A percentile compares a stretch with the other conserved stretches of the same genome.
Conservation (phyloP, 2,888 invertebrate species). For the Aleiodes testaceus region DNA sequence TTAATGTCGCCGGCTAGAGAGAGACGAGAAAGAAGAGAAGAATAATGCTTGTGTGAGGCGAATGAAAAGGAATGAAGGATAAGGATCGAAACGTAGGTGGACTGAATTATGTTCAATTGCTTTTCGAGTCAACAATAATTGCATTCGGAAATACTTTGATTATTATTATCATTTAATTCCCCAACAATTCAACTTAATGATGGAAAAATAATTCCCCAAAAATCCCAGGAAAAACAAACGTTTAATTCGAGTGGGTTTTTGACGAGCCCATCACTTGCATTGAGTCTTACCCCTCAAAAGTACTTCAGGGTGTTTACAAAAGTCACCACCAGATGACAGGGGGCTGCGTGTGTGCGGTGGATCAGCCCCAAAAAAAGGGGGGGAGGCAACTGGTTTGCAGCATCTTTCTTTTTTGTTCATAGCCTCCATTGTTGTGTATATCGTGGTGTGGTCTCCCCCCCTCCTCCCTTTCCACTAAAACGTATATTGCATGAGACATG, state of each 20-base stretch:
- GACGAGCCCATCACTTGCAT: constrained; percentile 32
- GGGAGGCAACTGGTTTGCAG: constrained; percentile 35
- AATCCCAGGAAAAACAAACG: too few relatives aligned
- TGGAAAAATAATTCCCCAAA: too few relatives aligned
- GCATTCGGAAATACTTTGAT: too few relatives aligned
- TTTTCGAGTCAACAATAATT: too few relatives aligned
- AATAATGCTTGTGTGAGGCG: too few relatives aligned
- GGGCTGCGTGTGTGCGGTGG: constrained; percentile 43
- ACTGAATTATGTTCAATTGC: too few relatives aligned
- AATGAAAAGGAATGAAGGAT: too few relatives aligned
- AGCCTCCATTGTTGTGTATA: constrained; percentile 61
- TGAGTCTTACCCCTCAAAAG: constrained; percentile 10
- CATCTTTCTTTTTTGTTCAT: constrained; percentile 56
- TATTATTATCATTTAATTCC: too few relatives aligned
- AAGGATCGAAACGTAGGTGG: too few relatives aligned
- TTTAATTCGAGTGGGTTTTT: constrained; percentile 20
- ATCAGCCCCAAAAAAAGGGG: background rate
- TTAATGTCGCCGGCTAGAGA: too few relatives aligned
- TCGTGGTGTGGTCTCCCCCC: constrained; percentile 51
- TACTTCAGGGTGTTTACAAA: constrained; percentile 66
- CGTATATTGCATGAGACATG: constrained; percentile 26
- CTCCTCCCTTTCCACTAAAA: constrained; percentile 24
- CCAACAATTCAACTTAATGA: too few relatives aligned
- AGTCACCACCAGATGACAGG: constrained; percentile 72
- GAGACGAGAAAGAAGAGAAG: too few relatives aligned